Percentiles rank a stretch among this genome's conserved stretches.
phyloP scores from a whole-genome alignment of 2,797 vertebrate genomes.

The Lycodopsis pacificus region DNA sequence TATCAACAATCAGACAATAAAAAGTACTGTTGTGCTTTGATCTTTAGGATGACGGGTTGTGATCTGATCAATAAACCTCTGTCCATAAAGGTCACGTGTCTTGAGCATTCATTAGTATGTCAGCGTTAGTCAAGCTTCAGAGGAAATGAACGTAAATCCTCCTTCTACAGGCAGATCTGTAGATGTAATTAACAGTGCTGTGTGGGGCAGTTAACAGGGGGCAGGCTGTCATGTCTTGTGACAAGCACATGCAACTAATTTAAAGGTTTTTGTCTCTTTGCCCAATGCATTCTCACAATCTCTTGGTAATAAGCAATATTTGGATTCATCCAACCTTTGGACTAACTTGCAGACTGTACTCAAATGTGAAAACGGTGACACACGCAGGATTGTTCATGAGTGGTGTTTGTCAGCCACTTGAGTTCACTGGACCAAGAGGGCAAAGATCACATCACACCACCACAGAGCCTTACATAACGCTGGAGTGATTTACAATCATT shows the following conservation, averaged over 20 bases:
- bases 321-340: background rate
- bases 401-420: background rate
- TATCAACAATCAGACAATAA: background rate
- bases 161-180: background rate
- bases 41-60: background rate
- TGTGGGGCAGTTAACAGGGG: constrained; percentile 60
- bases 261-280: background rate
- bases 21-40: constrained; percentile 2
- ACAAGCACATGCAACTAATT: constrained; percentile 65
- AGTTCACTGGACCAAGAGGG: constrained; percentile 40
- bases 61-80: background rate
- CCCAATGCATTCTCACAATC: background rate
- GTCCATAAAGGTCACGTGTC: background rate
- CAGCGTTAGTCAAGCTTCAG: constrained; percentile 1
- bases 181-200: constrained; percentile 39
- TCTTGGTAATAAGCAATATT: background rate
- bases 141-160: constrained; percentile 16
- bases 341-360: background rate
- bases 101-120: background rate
- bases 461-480: constrained; percentile 60
- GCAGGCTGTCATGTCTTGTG: constrained; percentile 72
- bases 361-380: background rate
- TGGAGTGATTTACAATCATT: background rate
- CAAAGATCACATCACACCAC: constrained; percentile 61
- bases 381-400: background rate